Conservation (phyloP, 2,888 invertebrate species). For the Mesopsocus fuscifrons region DNA sequence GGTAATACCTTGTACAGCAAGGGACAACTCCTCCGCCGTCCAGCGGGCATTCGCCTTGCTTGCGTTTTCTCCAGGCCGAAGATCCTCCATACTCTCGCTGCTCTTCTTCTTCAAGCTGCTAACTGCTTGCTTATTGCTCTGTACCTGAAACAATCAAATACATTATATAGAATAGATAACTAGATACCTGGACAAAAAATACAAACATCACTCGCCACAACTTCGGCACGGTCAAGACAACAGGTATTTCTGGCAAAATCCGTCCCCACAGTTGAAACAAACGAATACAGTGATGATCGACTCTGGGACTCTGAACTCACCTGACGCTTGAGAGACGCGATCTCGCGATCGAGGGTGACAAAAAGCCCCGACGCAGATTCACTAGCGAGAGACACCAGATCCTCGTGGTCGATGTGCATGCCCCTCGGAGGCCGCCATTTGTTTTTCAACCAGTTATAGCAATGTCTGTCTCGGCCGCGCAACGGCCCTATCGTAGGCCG, state of each 20-base stretch:
- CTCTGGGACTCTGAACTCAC: no score
- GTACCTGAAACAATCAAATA: conserved; percentile 47
- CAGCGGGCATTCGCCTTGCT: conserved; percentile 69
- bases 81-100: conserved; percentile 38
- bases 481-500: conserved; percentile 57
- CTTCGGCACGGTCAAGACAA: conserved; percentile 13
- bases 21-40: conserved; percentile 78
- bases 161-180: conserved; percentile 12
- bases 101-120: conserved; percentile 70
- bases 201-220: not conserved
- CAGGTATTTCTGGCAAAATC: conserved; percentile 10
- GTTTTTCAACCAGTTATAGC: conserved; percentile 20
- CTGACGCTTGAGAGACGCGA: conserved; percentile 87
- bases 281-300: no score
- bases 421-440: conserved; percentile 82
- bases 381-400: conserved; percentile 78
- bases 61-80: conserved; percentile 40
- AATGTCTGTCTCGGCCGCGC: conserved; percentile 25
- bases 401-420: conserved; percentile 95
- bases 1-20: conserved; percentile 70
- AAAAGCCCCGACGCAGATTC: conserved; percentile 57
- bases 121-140: conserved; percentile 82
- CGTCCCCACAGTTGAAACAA: no score
- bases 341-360: conserved; percentile 79
- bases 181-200: conserved; percentile 14